Evolutionary conservation across 2,888 invertebrate species (phyloP), one percentile per base, ranked within the genome.

Genomic region (Andrena haemorrhoa): DNA sequence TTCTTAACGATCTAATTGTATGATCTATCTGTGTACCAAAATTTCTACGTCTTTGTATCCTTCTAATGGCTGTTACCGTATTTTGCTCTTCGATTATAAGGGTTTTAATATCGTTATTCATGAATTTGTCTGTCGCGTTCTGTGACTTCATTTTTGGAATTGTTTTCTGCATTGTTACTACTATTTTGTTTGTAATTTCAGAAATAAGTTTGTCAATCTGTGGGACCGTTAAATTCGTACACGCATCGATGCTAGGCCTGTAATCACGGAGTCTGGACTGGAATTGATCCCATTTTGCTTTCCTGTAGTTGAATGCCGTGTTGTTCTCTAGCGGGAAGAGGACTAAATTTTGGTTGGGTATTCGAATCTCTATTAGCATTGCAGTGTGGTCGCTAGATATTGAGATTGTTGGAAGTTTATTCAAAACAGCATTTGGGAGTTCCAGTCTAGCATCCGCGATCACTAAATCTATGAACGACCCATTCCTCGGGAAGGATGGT

Each of bases 391-490:
- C 49, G n/a, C 49, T 49, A 2, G 49, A 49, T 12, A 49, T 16
- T 49, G 1, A 2, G 12, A 49, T 12, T 49, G 49, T 49, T 12
- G 12, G 12, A 16, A 49, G 16, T 49, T n/a, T 49, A 12, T 49
- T 49, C 12, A 16, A 12, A 49, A 12, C n/a, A 16, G 49, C n/a
- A 2, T 49, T 49, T 49, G 12, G 2, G n/a, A 7, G 6, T 3
- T 6, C 31, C 12, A 60, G 26, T 23, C 58, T 60, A 10, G 31
- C 26, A 29, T 60, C 58, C 0, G 31, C n/a, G 2, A 60, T 3
- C 12, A 41, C 20, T 63, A 63, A 41, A 12, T 63, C 41, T 2
- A 63, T 63, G 23, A 63, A 63, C 10, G 41, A 63, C 41, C 41
- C 20, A 16, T 41, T 10, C 5, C 60, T 16, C 16, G 63, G 41